Conservation (phyloP, 37 sponge, comb jelly and placozoan genomes). For the Oopsacas minuta region DNA sequence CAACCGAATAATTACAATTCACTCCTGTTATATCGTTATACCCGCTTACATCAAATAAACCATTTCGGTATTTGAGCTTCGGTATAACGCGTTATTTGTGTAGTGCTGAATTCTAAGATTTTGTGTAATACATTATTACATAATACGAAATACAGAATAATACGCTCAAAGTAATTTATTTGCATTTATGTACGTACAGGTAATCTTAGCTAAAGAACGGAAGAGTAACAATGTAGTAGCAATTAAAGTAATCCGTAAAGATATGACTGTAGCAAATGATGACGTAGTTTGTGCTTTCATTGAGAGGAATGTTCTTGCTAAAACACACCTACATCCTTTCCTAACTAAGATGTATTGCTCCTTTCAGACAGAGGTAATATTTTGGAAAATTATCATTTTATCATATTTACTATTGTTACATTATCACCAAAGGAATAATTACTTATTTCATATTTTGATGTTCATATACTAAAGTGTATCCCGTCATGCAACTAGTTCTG, state of each 20-base stretch:
- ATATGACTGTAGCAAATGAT: constrained; percentile 68
- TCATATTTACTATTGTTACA: not conserved
- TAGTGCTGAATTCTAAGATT: not conserved
- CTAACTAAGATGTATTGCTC: constrained; percentile 79
- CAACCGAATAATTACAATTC: no score
- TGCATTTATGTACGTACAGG: constrained; percentile 29
- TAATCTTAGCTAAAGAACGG: constrained; percentile 79
- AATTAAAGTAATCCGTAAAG: constrained; percentile 82
- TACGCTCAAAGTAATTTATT: not conserved
- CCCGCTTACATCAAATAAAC: no score
- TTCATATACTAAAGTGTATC: no score
- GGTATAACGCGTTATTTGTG: not conserved
- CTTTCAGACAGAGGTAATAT: constrained; percentile 78
- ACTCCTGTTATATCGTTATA: no score
- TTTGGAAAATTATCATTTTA: not conserved
- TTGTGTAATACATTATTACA: not conserved
- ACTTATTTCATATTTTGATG: no score
- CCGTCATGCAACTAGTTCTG: no score
- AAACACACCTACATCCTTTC: constrained; percentile 75
- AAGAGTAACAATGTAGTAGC: constrained; percentile 66
- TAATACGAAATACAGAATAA: not conserved
- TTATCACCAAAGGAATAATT: not conserved
- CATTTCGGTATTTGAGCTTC: not conserved
- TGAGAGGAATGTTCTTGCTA: constrained; percentile 86
- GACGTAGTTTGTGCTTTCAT: constrained; percentile 90